Evolutionary conservation across 2,888 invertebrate species (phyloP), one percentile per base, ranked within the genome.

Genomic region (Calephelis perditalis): DNA sequence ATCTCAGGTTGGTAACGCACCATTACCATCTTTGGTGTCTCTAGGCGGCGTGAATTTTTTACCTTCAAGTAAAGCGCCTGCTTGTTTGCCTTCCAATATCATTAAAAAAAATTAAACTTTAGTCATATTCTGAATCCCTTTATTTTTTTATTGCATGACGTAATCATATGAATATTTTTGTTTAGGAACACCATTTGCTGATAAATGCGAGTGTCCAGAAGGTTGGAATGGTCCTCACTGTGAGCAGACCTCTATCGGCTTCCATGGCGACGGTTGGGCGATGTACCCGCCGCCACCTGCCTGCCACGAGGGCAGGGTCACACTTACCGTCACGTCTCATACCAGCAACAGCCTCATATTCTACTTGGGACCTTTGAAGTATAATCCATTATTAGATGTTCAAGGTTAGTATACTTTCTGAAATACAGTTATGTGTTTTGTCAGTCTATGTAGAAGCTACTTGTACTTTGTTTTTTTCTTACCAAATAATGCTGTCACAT

Each of bases 231-330:
- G 99, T 0, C 96, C 98, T 0, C 93, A 95, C 62, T 99, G 99
- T 82, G 98, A 99, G 84, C 93, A 96, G 65, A 94, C 96, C 0
- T 94, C 95, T 0, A 94, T 98, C 67, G 96, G 96, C 26, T 99
- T 99, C 88, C 93, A 93, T 65, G 96, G 97, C n/a, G 93, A 94
- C 70, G 97, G 98, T 9, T 99, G 96, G 93, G 98, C 98, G 0
- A 94, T 99, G 92, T 98, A 97, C 89, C 94, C 95, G 0, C 93
- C 97, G 0, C 94, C 98, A 44, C 94, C 96, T 44, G 94, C 96
- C 6, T 99, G 99, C 80, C 95, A 95, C 67, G 95, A 95, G 62
- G 95, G 97, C 0, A 94, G 93, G 69, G 94, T 98, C 62, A 94
- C 95, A 36, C 79, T 99, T 62, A 96, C 97, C 68, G 92, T 99